Conservation (phyloP, 2,888 invertebrate species). For the Seira ritae region DNA sequence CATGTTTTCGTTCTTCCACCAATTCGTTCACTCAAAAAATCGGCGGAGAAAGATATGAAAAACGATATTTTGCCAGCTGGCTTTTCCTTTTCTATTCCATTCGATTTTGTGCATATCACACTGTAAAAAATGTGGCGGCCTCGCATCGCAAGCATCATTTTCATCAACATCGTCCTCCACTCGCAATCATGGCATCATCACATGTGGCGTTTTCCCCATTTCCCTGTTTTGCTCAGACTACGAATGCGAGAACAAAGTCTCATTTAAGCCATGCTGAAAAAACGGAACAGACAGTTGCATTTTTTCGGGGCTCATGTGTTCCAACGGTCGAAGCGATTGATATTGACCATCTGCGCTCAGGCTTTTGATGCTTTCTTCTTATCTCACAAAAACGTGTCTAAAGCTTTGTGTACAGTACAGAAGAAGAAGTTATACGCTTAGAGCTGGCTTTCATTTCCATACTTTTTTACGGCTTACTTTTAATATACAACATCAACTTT, state of each 20-base stretch:
- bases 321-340: constrained; percentile 46
- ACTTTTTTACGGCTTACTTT: too few relatives aligned
- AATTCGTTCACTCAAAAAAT: too few relatives aligned
- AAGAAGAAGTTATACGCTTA: neutral
- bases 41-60: constrained; percentile 43
- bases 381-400: neutral
- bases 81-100: constrained; percentile 23
- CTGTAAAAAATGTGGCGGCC: too few relatives aligned
- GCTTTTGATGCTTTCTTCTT: too few relatives aligned
- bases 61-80: constrained; percentile 53
- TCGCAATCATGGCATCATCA: constrained; percentile 41
- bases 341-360: constrained; percentile 71
- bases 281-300: constrained; percentile 66
- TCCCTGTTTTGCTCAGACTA: constrained; percentile 3
- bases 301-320: constrained; percentile 48
- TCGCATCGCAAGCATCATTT: too few relatives aligned
- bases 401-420: neutral
- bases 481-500: too few relatives aligned
- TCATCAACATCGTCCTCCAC: too few relatives aligned
- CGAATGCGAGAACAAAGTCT: neutral
- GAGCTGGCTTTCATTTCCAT: too few relatives aligned
- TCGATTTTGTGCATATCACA: constrained; percentile 58
- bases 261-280: neutral
- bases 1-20: neutral
- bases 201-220: constrained; percentile 22